Conservation (phyloP, 2,888 invertebrate species). For the Hyppa rectilinea region DNA sequence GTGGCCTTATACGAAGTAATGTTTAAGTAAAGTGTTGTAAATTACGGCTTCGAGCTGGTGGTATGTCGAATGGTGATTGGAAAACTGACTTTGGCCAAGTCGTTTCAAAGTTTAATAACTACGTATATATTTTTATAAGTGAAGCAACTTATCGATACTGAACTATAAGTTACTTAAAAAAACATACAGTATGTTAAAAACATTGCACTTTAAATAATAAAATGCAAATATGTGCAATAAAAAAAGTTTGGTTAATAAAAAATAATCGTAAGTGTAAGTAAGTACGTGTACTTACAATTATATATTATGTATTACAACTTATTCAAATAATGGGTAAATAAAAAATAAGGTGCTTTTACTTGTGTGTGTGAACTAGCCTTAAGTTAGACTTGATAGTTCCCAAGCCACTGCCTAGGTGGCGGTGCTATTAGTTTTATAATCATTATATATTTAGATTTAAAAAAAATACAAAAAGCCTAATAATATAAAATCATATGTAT, state of each 20-base stretch:
- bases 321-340: background rate
- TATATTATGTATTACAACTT: background rate
- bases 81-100: background rate
- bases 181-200: background rate
- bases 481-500: background rate
- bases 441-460: background rate
- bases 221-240: background rate
- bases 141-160: constrained; percentile 2
- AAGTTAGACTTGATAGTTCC: constrained; percentile 19
- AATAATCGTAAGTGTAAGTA: background rate
- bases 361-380: background rate
- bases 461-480: background rate
- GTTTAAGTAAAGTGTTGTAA: background rate
- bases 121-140: background rate
- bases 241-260: too few species aligned
- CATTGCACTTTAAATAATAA: background rate
- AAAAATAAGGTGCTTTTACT: background rate
- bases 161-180: background rate
- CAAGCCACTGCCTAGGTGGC: constrained; percentile 13
- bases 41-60: background rate
- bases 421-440: background rate
- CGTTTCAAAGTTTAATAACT: background rate
- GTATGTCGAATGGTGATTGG: background rate
- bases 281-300: background rate
- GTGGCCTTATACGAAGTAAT: constrained; percentile 12